Percentiles rank a stretch among this genome's conserved stretches.
Evolutionary conservation across 2,888 invertebrate species (phyloP).

Genomic region (Diabrotica balteata): DNA sequence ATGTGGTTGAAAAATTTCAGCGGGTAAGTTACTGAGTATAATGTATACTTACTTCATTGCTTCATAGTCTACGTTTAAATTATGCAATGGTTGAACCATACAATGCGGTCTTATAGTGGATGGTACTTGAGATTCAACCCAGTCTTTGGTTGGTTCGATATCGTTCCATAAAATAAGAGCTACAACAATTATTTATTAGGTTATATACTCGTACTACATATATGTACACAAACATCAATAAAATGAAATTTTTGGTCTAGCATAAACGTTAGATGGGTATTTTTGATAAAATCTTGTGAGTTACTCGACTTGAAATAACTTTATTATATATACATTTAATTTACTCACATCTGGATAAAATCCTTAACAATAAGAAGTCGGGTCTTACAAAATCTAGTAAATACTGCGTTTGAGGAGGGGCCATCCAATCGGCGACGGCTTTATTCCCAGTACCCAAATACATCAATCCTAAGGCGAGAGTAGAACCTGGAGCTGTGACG

Average conservation of each 20-base stretch:
- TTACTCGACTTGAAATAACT: too few species aligned
- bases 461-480: constrained; percentile 91
- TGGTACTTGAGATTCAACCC: constrained; percentile 87
- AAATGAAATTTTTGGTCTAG: too few species aligned
- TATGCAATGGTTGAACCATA: constrained; percentile 75
- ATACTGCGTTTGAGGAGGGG: constrained; percentile 88
- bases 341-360: constrained; percentile 73
- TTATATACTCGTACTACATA: too few species aligned
- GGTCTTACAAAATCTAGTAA: constrained; percentile 90
- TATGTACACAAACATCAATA: too few species aligned
- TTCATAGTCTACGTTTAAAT: constrained; percentile 81
- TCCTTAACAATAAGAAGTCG: constrained; percentile 85
- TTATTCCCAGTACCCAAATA: constrained; percentile 85
- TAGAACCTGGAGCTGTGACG: constrained; percentile 95
- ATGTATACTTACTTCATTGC: constrained; percentile 80
- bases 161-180: constrained; percentile 89
- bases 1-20: too few species aligned
- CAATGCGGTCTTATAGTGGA: constrained; percentile 77
- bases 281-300: too few species aligned
- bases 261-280: too few species aligned
- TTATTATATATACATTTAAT: too few species aligned
- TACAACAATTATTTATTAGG: too few species aligned
- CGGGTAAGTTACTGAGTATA: too few species aligned
- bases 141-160: constrained; percentile 80
- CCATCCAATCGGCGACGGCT: constrained; percentile 90